Conservation (phyloP, 2,888 invertebrate genomes). For the Acrocyrtus sp. region DNA sequence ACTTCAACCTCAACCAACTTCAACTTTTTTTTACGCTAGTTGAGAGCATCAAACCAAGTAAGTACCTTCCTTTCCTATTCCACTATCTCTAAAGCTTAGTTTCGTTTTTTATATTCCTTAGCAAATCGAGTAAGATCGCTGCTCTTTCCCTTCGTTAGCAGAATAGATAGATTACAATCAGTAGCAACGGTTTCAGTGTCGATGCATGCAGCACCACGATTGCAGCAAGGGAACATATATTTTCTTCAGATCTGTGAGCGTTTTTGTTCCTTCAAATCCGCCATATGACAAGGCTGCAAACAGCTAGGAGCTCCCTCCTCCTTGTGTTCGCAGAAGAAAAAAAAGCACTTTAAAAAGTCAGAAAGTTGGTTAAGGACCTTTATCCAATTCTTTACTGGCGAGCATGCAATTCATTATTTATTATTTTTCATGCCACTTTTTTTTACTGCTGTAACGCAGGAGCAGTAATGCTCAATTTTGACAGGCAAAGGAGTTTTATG, state of each 20-base stretch:
- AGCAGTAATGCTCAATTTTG: slow-evolving; percentile 16
- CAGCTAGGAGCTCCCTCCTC: neutral
- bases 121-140: neutral
- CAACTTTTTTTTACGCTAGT: slow-evolving; percentile 42
- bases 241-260: too few relatives aligned
- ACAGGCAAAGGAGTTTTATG: slow-evolving; percentile 26
- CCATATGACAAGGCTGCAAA: neutral
- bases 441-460: slow-evolving; percentile 6
- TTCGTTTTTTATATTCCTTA: neutral
- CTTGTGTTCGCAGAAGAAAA: neutral
- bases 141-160: neutral
- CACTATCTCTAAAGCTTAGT: neutral
- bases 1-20: slow-evolving; percentile 47
- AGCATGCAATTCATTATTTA: neutral
- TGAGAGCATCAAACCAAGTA: too few relatives aligned
- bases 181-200: neutral
- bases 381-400: slow-evolving; percentile 33
- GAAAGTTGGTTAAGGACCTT: slow-evolving; percentile 28
- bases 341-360: slow-evolving; percentile 8
- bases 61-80: neutral
- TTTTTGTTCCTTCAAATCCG: neutral
- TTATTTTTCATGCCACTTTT: slow-evolving; percentile 11
- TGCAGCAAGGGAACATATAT: too few relatives aligned
- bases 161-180: neutral
- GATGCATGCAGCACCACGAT: neutral